Base-by-base conservation (phyloP, 2,797 vertebrate genomes). In the Xiphorhynchus erythropygius region DNA sequence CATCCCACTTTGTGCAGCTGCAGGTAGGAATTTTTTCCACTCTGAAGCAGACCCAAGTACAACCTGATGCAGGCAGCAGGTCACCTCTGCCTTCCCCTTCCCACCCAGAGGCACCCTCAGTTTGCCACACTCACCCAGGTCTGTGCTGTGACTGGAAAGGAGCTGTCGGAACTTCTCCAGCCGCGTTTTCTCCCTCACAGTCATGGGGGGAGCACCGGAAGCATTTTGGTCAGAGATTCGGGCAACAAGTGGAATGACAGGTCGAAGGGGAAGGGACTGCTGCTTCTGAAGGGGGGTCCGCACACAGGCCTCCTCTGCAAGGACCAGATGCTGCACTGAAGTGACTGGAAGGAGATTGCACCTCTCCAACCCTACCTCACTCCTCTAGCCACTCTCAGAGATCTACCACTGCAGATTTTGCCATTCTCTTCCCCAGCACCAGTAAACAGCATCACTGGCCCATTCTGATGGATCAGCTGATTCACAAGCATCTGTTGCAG, bases 151-250 rank as follows among this genome's bases (percentile, higher is more conserved):
- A 96, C 98, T 99, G 64, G 98, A 98, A 46, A 99, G 99, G 83
- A 99, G 98, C 95, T 99, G 99, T 79, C 98, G 98, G 96, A 99
- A 99, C 89, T 99, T 99, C 94, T 99, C 99, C 90, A 99, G 97
- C 24, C 99, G 98, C 10, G 98, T 99, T 96, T 99, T 99, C 97
- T 99, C 99, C 65, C 99, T 98, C 91, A 99, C 98, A 0, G 99
- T 99, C 99, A 99, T 99, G 13, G 99, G 99, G 3, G 99, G 99
- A 4, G 99, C 99, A 41, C 99, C 99, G 0, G 99, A 99, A 11
- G 99, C 98, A 2, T 99, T 99, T 98, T 99, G 99, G 98, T 99
- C 99, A 0, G 99, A 99, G 97, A 99, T 99, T 11, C 99, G 98
- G 84, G 99, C 99, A 17, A 99, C 99, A 1, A 99, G 98, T 0